Conservation (phyloP, 2,797 vertebrate species). For the Lophius americanus region DNA sequence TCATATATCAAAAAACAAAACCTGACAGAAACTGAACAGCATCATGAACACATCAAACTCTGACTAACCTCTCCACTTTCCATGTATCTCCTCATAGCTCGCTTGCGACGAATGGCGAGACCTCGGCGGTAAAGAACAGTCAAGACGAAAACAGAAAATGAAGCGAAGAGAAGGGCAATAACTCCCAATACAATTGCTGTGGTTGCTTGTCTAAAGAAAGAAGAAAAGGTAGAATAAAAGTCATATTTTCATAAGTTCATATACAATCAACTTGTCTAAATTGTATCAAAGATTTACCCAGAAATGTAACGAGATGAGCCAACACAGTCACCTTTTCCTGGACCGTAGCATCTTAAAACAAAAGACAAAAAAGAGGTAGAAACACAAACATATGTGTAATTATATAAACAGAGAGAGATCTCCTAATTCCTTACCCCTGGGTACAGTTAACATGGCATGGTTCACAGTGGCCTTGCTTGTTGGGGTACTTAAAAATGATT, state of each 20-base stretch:
- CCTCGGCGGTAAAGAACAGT: conserved; percentile 88
- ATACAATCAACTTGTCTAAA: neutral
- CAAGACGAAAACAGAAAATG: conserved; percentile 82
- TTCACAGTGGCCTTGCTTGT: conserved; percentile 82
- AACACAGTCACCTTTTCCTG: conserved; percentile 57
- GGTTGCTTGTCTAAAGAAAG: conserved; percentile 71
- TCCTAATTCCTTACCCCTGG: conserved; percentile 81
- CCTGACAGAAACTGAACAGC: neutral
- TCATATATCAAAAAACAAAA: conserved; percentile 5
- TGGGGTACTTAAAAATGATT: conserved; percentile 91
- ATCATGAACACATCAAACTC: neutral
- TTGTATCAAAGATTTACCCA: conserved; percentile 40
- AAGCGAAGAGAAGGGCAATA: conserved; percentile 77
- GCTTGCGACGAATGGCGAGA: conserved; percentile 90
- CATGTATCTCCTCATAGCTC: conserved; percentile 94
- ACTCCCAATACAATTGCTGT: conserved; percentile 84
- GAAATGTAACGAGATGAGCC: conserved; percentile 23
- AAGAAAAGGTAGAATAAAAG: conserved; percentile 3
- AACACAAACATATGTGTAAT: neutral
- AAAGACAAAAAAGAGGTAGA: neutral
- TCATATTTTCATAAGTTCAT: conserved; percentile 3
- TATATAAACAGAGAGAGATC: neutral
- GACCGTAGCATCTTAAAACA: conserved; percentile 68
- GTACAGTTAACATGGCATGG: conserved; percentile 93
- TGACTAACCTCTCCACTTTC: conserved; percentile 88